A percentile compares a stretch with the other conserved stretches of the same genome.
These are phyloP conservation scores for Promerops cafer DNA, from an alignment of 2,113 vertebrate genomes.

Conservation along the genomic window DNA sequence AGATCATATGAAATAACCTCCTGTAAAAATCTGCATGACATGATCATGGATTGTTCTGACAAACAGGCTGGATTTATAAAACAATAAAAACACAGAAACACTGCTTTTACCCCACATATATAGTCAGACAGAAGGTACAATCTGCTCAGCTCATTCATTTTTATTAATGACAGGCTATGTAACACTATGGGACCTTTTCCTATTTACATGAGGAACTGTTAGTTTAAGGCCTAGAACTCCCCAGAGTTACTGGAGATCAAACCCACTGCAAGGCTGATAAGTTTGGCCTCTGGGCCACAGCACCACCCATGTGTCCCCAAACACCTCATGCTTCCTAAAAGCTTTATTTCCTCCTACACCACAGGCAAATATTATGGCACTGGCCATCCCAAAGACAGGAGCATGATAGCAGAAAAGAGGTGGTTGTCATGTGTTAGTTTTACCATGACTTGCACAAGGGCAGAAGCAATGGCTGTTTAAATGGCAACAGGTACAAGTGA, in stretches of 20 bases:
- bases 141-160: background rate
- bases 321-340: background rate
- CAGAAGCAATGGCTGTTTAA: background rate
- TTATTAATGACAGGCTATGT: background rate
- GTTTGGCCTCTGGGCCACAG: background rate
- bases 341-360: background rate
- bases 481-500: background rate
- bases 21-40: background rate
- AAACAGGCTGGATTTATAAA: slow-evolving; percentile 15
- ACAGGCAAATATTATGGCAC: background rate
- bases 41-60: slow-evolving; percentile 30
- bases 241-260: background rate
- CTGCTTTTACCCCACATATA: slow-evolving; percentile 16
- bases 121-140: background rate
- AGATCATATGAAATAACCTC: background rate
- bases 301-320: background rate
- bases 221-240: background rate
- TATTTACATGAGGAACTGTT: background rate
- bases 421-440: background rate
- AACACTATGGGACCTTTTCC: background rate
- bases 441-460: background rate
- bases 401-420: background rate
- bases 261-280: background rate
- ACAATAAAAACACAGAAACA: slow-evolving; percentile 12
- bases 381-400: background rate